Percentiles rank a stretch among this genome's conserved stretches.
Evolutionary conservation across 1,140 invertebrate genomes (phyloP).

Genomic region (Phocides pigmalion): DNA sequence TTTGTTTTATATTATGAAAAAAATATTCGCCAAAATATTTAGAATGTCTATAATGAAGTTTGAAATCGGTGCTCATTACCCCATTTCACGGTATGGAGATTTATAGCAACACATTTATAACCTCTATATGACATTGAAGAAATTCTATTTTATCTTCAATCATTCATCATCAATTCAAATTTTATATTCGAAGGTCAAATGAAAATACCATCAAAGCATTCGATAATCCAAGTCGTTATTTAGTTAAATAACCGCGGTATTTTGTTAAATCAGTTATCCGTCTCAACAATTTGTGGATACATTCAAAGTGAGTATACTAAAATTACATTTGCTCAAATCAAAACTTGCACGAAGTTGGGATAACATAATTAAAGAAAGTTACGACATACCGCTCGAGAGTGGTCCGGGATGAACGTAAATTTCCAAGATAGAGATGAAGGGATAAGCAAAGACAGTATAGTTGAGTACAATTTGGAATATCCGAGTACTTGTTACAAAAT

Average conservation of each 20-base stretch:
- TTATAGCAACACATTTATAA: too few species aligned
- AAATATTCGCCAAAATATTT: too few species aligned
- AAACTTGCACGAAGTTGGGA: constrained; percentile 14
- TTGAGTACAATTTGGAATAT: too few species aligned
- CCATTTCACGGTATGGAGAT: too few species aligned
- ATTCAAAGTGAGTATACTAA: constrained; percentile 11
- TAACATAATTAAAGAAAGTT: constrained; percentile 22
- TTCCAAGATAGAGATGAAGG: neutral
- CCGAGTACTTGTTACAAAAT: too few species aligned
- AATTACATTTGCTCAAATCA: constrained; percentile 20
- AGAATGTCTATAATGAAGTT: too few species aligned
- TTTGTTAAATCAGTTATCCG: constrained; percentile 1
- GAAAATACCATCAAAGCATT: neutral
- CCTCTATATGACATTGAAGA: too few species aligned
- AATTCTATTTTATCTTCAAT: too few species aligned
- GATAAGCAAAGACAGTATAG: constrained; percentile 5
- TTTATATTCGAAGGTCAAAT: neutral
- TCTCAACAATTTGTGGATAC: neutral
- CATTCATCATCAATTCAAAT: too few species aligned
- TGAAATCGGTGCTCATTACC: too few species aligned
- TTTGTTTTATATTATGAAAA: too few species aligned
- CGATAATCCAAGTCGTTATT: neutral
- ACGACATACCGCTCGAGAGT: neutral
- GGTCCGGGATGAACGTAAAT: constrained; percentile 5
- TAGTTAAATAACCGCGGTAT: neutral